Evolutionary conservation across 37 sponge, comb jelly and placozoan genomes (phyloP).

Genomic region (Lycopodina hypogea): DNA sequence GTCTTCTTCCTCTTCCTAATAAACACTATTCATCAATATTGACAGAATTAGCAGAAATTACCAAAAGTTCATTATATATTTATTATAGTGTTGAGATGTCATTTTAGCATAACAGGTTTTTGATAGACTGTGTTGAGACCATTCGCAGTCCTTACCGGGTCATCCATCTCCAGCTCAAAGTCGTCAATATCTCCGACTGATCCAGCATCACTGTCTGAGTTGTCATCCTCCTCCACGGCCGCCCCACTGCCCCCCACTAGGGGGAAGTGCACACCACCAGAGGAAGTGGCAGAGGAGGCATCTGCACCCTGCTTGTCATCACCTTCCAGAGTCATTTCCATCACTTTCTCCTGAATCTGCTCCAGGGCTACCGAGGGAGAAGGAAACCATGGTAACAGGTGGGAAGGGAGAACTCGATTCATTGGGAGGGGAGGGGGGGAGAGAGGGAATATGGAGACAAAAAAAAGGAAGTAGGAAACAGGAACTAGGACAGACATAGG

Average conservation of each 20-base stretch:
- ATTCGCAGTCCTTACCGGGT: constrained; percentile 52
- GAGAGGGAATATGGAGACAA: not conserved
- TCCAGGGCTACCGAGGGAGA: constrained; percentile 30
- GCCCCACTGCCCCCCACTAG: constrained; percentile 25
- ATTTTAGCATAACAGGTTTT: too few species aligned
- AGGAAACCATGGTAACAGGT: not conserved
- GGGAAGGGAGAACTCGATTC: too few species aligned
- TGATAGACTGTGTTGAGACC: too few species aligned
- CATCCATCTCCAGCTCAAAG: constrained; percentile 52
- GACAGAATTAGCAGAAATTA: too few species aligned
- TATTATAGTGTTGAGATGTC: too few species aligned
- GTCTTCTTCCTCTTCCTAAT: too few species aligned
- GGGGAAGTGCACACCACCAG: not conserved
- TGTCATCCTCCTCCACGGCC: constrained; percentile 41
- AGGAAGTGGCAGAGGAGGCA: not conserved
- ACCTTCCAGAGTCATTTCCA: constrained; percentile 57
- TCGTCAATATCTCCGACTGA: constrained; percentile 63
- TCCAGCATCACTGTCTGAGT: constrained; percentile 81
- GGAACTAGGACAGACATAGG: not conserved
- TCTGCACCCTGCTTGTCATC: constrained; percentile 2
- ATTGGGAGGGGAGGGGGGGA: too few species aligned
- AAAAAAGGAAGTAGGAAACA: not conserved
- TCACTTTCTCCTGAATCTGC: constrained; percentile 42
- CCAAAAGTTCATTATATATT: too few species aligned
- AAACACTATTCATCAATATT: too few species aligned